Percentiles rank a stretch among this genome's conserved stretches.
Evolutionary conservation across 1,140 invertebrate species (phyloP).

Genomic region (Platyura marginata): DNA sequence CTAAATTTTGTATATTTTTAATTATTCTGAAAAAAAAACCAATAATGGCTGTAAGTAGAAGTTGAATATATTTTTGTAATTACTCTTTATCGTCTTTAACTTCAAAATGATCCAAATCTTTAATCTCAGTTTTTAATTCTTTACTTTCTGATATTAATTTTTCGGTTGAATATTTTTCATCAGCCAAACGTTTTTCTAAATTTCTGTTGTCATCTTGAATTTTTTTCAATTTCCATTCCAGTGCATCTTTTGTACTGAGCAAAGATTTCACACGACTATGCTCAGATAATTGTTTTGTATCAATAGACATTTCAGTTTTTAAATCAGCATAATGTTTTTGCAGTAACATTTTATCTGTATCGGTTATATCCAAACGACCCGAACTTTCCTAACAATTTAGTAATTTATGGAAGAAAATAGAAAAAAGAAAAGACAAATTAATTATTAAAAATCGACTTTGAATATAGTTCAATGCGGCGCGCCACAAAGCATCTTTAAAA

Average conservation of each 20-base stretch:
- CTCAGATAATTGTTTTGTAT: constrained; percentile 23
- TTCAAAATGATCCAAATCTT: neutral
- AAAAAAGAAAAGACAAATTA: too few relatives aligned
- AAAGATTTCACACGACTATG: constrained; percentile 31
- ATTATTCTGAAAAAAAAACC: constrained; percentile 29
- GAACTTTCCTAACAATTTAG: too few relatives aligned
- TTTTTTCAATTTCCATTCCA: constrained; percentile 24
- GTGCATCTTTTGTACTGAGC: constrained; percentile 31
- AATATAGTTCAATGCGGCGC: too few relatives aligned
- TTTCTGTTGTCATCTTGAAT: constrained; percentile 15
- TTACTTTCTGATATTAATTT: neutral
- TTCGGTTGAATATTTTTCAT: neutral
- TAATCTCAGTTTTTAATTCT: neutral
- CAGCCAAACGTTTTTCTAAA: neutral
- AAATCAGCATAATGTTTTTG: constrained; percentile 34
- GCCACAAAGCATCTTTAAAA: too few relatives aligned
- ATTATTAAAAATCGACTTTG: too few relatives aligned
- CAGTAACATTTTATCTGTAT: constrained; percentile 24
- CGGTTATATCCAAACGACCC: constrained; percentile 8
- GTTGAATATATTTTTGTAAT: too few relatives aligned
- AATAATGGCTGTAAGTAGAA: neutral
- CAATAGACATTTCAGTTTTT: constrained; percentile 22
- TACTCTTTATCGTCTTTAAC: neutral
- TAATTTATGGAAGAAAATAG: too few relatives aligned
- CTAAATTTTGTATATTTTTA: constrained; percentile 40